A percentile compares a stretch with the other conserved stretches of the same genome.
These are phyloP conservation scores for Panthera uncia DNA, from an alignment of 2,113 vertebrate genomes.

Conservation along the genomic window DNA sequence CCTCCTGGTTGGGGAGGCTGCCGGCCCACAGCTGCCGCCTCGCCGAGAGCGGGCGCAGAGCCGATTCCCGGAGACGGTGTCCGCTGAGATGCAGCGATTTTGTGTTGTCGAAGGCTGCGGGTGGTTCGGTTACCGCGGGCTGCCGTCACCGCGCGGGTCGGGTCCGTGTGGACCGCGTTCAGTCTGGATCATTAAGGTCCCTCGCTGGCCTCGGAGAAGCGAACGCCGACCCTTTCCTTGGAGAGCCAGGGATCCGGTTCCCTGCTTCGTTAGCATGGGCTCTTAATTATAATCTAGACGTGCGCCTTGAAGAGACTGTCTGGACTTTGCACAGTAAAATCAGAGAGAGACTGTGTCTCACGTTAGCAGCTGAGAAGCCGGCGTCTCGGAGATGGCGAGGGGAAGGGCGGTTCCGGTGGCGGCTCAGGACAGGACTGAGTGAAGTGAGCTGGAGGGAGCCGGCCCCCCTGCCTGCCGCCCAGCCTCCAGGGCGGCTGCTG, in stretches of 20 bases:
- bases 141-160: rapidly evolving
- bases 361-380: background rate
- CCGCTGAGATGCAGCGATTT: background rate
- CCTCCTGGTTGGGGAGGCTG: background rate
- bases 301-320: background rate
- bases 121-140: background rate
- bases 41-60: background rate
- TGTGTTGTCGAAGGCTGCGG: background rate
- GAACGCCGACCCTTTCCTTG: background rate
- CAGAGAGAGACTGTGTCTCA: background rate
- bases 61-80: background rate
- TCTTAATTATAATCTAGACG: background rate
- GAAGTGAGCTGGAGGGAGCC: background rate
- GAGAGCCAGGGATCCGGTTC: background rate
- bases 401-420: background rate
- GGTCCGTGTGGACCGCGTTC: background rate
- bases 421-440: background rate
- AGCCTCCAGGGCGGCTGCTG: background rate
- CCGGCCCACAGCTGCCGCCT: background rate
- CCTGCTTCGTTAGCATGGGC: background rate
- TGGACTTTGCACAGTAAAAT: background rate
- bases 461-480: background rate
- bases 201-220: background rate
- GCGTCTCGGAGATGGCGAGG: background rate
- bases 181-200: background rate